Evolutionary conservation across 2,797 vertebrate genomes (phyloP).

Genomic region (Coilia nasus): DNA sequence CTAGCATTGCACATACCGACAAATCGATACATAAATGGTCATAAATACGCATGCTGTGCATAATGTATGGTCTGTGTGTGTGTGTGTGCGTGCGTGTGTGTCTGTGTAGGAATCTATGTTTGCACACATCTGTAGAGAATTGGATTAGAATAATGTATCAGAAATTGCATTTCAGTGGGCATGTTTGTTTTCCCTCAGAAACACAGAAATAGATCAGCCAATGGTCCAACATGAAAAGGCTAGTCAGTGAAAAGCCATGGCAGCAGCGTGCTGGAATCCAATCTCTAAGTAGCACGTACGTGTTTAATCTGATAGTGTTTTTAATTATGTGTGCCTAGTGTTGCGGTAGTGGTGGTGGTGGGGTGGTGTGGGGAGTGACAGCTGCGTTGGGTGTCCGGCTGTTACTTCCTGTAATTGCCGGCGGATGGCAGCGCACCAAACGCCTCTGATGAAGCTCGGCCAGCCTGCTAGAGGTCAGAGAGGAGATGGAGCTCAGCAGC

Average conservation of each 20-base stretch:
- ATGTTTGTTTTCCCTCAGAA: too few relatives aligned
- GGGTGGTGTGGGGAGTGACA: constrained; percentile 41
- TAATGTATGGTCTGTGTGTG: too few relatives aligned
- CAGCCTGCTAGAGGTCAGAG: constrained; percentile 52
- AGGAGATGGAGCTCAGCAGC: constrained; percentile 49
- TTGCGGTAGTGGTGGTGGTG: neutral
- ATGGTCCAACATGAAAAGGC: neutral
- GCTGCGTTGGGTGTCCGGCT: constrained; percentile 49
- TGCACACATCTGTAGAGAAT: too few relatives aligned
- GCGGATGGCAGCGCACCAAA: constrained; percentile 44
- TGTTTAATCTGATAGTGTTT: neutral
- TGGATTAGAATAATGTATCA: too few relatives aligned
- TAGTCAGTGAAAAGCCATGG: neutral
- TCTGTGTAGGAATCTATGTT: too few relatives aligned
- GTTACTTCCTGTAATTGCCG: constrained; percentile 53
- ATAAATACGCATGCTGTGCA: too few relatives aligned
- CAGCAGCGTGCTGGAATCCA: constrained; percentile 3
- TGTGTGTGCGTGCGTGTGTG: too few relatives aligned
- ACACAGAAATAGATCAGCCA: neutral
- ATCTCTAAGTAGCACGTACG: constrained; percentile 6
- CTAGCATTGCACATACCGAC: too few relatives aligned
- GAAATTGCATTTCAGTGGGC: too few relatives aligned
- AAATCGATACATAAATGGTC: too few relatives aligned
- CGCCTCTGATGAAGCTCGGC: constrained; percentile 28
- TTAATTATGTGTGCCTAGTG: constrained; percentile 9